Conservation (phyloP, 2,888 invertebrate species). For the Pachycephus smyrnensis region DNA sequence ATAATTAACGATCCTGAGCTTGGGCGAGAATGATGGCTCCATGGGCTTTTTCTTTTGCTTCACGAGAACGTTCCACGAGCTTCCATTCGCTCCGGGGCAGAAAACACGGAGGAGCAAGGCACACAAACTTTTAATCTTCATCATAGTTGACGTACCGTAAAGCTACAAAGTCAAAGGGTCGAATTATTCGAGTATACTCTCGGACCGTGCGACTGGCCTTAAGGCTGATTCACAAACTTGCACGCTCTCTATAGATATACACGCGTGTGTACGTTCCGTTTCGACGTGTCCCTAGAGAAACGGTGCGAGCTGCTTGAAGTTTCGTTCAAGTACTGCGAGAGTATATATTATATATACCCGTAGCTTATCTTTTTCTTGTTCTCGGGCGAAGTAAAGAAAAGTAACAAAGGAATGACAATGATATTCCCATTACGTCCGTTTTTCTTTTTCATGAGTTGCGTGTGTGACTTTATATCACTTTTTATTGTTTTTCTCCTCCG, state of each 20-base stretch:
- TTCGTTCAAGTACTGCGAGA: background rate
- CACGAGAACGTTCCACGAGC: background rate
- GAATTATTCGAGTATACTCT: background rate
- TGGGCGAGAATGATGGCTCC: background rate
- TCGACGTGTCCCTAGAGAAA: slow-evolving; percentile 17
- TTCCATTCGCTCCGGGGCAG: background rate
- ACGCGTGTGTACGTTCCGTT: slow-evolving; percentile 28
- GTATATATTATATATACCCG: background rate
- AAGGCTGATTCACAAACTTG: background rate
- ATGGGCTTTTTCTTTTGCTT: background rate
- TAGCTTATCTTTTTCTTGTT: background rate
- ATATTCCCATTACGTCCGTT: background rate
- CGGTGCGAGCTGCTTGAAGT: background rate
- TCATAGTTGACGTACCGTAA: background rate
- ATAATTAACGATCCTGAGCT: background rate
- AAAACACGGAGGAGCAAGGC: slow-evolving; percentile 42
- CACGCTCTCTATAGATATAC: slow-evolving; percentile 1
- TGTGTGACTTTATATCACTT: background rate
- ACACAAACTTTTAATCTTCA: slow-evolving; percentile 16
- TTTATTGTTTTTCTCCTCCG: background rate
- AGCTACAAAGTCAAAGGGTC: background rate
- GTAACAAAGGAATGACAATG: background rate
- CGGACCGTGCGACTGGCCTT: background rate
- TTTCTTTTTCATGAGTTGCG: background rate
- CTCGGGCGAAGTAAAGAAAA: background rate